phyloP scores from a whole-genome alignment of 2,888 invertebrate genomes.

The Pocota personata region DNA sequence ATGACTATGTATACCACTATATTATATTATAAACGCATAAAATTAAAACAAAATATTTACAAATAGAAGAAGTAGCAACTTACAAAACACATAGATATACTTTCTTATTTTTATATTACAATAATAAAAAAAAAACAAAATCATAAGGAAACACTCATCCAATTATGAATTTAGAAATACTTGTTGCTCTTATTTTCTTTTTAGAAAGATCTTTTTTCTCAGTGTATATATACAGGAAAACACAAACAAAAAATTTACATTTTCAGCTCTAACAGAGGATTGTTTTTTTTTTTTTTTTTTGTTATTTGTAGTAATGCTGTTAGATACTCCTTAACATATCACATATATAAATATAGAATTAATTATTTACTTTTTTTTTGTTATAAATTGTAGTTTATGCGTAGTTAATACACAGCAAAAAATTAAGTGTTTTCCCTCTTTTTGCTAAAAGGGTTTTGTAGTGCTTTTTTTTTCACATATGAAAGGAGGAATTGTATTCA shows the following conservation, averaged over 20 bases:
- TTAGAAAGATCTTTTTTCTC: constrained; percentile 1
- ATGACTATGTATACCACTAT: constrained; percentile 71
- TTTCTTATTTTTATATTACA: constrained; percentile 5
- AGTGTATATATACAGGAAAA: constrained; percentile 32
- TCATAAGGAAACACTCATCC: constrained; percentile 28
- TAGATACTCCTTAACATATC: constrained; percentile 66
- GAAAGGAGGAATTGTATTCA: neutral
- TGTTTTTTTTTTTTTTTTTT: no score
- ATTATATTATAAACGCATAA: constrained; percentile 30
- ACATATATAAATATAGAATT: constrained; percentile 66
- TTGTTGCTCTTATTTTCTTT: neutral
- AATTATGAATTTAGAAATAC: constrained; percentile 37
- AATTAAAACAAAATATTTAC: constrained; percentile 57
- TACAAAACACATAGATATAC: neutral
- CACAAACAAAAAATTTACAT: constrained; percentile 13
- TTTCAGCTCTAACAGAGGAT: constrained; percentile 38
- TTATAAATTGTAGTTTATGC: constrained; percentile 41
- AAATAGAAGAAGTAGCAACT: constrained; percentile 24
- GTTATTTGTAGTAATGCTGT: constrained; percentile 49
- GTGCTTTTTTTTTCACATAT: neutral
- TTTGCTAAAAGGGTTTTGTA: neutral
- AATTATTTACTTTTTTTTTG: constrained; percentile 22
- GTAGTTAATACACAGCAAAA: constrained; percentile 17
- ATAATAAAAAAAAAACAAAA: constrained; percentile 7
- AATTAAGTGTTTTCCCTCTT: neutral